A percentile compares a stretch with the other conserved stretches of the same genome.
These are phyloP conservation scores for Drosophila phalerata DNA, from an alignment of 2,888 invertebrate species.

Conservation along the genomic window DNA sequence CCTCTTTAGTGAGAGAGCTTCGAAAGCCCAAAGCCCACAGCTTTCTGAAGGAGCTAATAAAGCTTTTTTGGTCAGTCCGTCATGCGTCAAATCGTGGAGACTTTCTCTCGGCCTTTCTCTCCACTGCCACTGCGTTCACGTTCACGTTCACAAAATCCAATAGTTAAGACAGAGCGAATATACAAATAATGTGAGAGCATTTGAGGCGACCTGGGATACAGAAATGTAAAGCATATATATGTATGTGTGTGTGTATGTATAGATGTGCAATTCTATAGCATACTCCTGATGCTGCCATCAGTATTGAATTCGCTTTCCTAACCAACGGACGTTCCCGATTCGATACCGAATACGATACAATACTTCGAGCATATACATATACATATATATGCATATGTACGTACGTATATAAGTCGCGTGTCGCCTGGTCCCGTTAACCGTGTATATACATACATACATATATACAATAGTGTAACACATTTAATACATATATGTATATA, in stretches of 20 bases:
- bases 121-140: constrained; percentile 1
- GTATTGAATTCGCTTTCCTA: constrained; percentile 72
- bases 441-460: constrained; percentile 4
- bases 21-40: not conserved
- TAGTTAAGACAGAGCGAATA: constrained; percentile 29
- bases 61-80: constrained; percentile 24
- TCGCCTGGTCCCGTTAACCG: constrained; percentile 32
- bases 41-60: constrained; percentile 20
- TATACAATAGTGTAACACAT: constrained; percentile 18
- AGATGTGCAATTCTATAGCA: constrained; percentile 22
- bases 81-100: constrained; percentile 52
- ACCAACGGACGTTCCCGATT: constrained; percentile 64
- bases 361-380: constrained; percentile 4
- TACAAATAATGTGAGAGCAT: constrained; percentile 19
- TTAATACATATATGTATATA: constrained; percentile 4
- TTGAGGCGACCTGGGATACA: constrained; percentile 50
- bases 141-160: constrained; percentile 19
- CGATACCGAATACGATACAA: constrained; percentile 7
- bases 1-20: not conserved
- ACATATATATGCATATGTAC: constrained; percentile 14
- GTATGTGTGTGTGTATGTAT: constrained; percentile 1
- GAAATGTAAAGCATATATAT: constrained; percentile 44
- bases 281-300: constrained; percentile 55
- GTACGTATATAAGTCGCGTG: constrained; percentile 42
- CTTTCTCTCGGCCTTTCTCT: constrained; percentile 28